phyloP scores from a whole-genome alignment of 2,113 vertebrate species.

The Siniperca knerii region DNA sequence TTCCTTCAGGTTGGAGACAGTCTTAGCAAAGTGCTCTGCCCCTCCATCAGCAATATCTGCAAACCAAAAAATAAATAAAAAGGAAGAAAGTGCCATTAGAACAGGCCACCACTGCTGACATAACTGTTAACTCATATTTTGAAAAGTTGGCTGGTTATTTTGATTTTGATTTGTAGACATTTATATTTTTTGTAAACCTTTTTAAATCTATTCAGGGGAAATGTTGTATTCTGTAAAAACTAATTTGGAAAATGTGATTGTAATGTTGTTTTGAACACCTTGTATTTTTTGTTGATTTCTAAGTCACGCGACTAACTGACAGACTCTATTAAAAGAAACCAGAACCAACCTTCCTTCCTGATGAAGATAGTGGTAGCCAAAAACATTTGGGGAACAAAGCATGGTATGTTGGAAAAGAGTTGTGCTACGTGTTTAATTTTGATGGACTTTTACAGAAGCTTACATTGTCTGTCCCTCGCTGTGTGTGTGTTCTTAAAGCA shows the following conservation, averaged over 20 bases:
- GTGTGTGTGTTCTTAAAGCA: background rate
- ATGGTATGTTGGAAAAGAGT: too few species aligned
- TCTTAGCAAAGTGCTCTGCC: conserved; percentile 93
- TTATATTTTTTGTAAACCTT: background rate
- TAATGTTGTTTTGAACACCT: background rate
- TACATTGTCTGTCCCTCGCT: background rate
- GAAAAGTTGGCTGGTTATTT: background rate
- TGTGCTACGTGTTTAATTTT: background rate
- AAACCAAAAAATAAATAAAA: background rate
- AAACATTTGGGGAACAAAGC: background rate
- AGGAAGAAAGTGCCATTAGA: background rate
- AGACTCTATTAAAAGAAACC: background rate
- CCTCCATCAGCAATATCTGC: conserved; percentile 94
- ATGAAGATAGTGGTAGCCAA: background rate
- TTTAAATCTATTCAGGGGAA: background rate
- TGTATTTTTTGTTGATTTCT: background rate
- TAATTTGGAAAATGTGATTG: background rate
- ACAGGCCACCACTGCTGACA: background rate
- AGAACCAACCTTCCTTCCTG: too few species aligned
- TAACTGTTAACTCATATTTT: background rate
- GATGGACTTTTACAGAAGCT: background rate
- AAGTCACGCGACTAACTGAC: background rate
- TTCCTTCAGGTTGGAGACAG: conserved; percentile 91
- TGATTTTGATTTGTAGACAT: background rate
- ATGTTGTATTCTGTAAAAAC: background rate